These are phyloP conservation scores for Heliconius hewitsoni DNA, from an alignment of 1,140 invertebrate genomes.

Conservation along the genomic window DNA sequence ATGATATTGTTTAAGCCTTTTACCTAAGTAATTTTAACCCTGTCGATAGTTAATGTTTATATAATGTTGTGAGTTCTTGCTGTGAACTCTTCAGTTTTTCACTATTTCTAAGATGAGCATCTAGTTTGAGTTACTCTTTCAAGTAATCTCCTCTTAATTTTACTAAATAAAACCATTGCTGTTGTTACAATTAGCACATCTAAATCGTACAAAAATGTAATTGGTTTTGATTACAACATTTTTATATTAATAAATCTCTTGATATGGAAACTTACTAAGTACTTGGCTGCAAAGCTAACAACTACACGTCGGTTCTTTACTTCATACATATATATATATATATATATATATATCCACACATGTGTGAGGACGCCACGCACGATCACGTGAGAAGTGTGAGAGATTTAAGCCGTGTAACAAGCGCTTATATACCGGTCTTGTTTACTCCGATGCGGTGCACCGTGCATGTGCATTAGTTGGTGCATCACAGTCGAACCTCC, in stretches of 20 bases:
- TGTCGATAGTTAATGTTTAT: too few species aligned
- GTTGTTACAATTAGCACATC: neutral
- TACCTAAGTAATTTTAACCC: too few species aligned
- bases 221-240: neutral
- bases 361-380: slow-evolving; percentile 23
- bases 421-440: slow-evolving; percentile 49
- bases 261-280: neutral
- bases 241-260: neutral
- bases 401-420: slow-evolving; percentile 48
- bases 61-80: too few species aligned
- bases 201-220: neutral
- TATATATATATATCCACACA: slow-evolving; percentile 16
- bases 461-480: slow-evolving; percentile 73
- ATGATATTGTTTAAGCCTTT: too few species aligned
- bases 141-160: neutral
- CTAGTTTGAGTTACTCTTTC: too few species aligned
- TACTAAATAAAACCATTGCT: neutral
- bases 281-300: neutral
- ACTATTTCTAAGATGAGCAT: too few species aligned
- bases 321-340: neutral
- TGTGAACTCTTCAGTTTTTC: too few species aligned
- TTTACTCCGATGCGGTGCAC: slow-evolving; percentile 40
- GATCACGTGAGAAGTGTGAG: slow-evolving; percentile 46
- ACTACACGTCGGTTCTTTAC: neutral
- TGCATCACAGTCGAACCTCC: slow-evolving; percentile 75